phyloP scores from a whole-genome alignment of 2,888 invertebrate genomes.

The Orgyia antiqua region DNA sequence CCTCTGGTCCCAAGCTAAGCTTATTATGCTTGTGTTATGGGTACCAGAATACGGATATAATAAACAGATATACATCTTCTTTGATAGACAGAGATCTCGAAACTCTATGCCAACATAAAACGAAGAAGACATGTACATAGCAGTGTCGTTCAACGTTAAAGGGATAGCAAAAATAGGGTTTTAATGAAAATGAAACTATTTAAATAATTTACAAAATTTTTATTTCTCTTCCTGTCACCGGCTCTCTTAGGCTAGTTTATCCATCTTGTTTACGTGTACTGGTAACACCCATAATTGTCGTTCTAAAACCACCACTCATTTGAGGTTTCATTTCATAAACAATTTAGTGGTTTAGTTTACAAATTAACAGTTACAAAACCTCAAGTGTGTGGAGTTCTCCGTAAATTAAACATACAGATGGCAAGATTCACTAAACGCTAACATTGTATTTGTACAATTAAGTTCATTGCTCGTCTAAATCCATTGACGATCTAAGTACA shows the following conservation, averaged over 20 bases:
- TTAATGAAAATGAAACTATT: slow-evolving; percentile 38
- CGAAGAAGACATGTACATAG: too few species aligned
- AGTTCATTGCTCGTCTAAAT: slow-evolving; percentile 18
- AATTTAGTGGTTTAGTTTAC: slow-evolving; percentile 1
- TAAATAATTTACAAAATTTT: slow-evolving; percentile 70
- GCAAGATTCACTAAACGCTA: slow-evolving; percentile 76
- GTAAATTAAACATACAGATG: slow-evolving; percentile 61
- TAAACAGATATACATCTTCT: too few species aligned
- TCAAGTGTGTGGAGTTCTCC: slow-evolving; percentile 42
- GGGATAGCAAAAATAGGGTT: too few species aligned
- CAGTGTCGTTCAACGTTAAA: too few species aligned
- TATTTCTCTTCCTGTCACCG: slow-evolving; percentile 65
- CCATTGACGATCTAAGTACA: slow-evolving; percentile 21
- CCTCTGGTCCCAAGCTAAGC: too few species aligned
- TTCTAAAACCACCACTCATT: slow-evolving; percentile 43
- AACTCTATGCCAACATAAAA: too few species aligned
- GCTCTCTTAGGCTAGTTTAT: slow-evolving; percentile 66
- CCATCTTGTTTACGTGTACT: slow-evolving; percentile 61
- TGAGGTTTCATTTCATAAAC: slow-evolving; percentile 25
- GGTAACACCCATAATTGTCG: slow-evolving; percentile 70
- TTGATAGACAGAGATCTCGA: too few species aligned
- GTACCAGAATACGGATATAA: too few species aligned
- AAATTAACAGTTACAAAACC: slow-evolving; percentile 9
- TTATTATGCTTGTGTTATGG: too few species aligned
- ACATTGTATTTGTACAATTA: slow-evolving; percentile 49